Evolutionary conservation across 2,888 invertebrate genomes (phyloP), one percentile per base, ranked within the genome.

Genomic region (Dioctria linearis): DNA sequence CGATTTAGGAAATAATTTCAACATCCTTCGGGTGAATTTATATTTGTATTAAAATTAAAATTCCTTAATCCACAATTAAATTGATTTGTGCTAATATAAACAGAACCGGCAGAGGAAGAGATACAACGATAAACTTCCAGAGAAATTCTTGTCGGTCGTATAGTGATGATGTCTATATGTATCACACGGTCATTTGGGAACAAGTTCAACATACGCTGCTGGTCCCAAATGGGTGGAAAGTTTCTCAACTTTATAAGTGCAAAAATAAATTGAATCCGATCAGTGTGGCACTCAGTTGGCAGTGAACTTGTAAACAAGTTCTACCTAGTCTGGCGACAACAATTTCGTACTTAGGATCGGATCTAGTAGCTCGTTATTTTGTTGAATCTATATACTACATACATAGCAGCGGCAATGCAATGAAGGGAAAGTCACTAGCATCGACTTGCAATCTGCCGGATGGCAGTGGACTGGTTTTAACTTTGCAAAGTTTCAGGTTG

Each of bases 401-500:
- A 25, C 25, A 25, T 25, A 25, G 11, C 4, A 54, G 4, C 11
- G 54, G n/a, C 54, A 4, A n/a, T 46, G n/a, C 54, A 4, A n/a
- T 46, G 39, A 69, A 69, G 69, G 69, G 69, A 69, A 69, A 69
- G 69, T 69, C 69, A 49, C 11, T n/a, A 54, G 49, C 46, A 67
- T 69, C 39, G 25, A 25, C 25, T 25, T 25, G 25, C 25, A 25
- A 25, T 51, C n/a, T 54, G 69, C 37, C 3, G 25, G 9, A 11
- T 49, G 39, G 51, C 9, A 11, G 49, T 39, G 4, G 49, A 69
- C 69, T 51, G 69, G 69, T 69, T 69, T 54, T 11, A 8, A 46
- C 5, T 8, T 46, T 46, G 46, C 46, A 46, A 46, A 46, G 46
- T 46, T 46, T 46, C 46, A 6, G 2, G 5, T 46, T 46, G 8